phyloP scores from a whole-genome alignment of 2,888 invertebrate species.

The Blastobasis adustella region DNA sequence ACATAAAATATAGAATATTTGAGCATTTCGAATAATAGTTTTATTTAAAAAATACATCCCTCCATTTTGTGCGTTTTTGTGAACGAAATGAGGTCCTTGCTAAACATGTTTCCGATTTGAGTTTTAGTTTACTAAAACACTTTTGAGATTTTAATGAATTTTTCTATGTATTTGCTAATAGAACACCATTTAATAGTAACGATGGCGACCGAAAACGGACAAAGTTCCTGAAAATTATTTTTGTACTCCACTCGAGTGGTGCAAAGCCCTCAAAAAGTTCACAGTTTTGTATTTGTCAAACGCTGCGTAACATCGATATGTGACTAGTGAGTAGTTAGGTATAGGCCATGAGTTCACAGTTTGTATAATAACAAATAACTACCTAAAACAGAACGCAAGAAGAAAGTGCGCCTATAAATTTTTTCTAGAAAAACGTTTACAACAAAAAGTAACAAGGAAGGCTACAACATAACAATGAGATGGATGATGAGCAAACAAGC shows the following conservation, averaged over 20 bases:
- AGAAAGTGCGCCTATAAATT: constrained; percentile 33
- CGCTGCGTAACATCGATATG: constrained; percentile 43
- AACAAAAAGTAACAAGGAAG: constrained; percentile 26
- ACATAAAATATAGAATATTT: constrained; percentile 67
- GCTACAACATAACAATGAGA: constrained; percentile 42
- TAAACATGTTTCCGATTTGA: too few species aligned
- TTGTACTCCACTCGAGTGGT: too few species aligned
- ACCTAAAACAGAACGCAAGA: constrained; percentile 33
- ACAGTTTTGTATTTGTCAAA: constrained; percentile 34
- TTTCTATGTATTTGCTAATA: too few species aligned
- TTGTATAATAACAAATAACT: constrained; percentile 14
- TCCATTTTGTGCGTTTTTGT: constrained; percentile 40
- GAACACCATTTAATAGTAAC: too few species aligned
- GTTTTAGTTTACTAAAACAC: too few species aligned
- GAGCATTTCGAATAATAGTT: constrained; percentile 64
- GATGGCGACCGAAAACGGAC: too few species aligned
- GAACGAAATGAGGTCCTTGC: constrained; percentile 26
- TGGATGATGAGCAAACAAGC: constrained; percentile 56
- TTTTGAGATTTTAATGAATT: too few species aligned
- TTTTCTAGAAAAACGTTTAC: constrained; percentile 55
- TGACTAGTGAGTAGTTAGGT: constrained; percentile 52
- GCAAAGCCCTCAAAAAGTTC: constrained; percentile 17
- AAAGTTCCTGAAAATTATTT: too few species aligned
- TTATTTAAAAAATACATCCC: constrained; percentile 65
- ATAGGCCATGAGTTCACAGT: constrained; percentile 40